These are phyloP conservation scores for Miltochrista miniata DNA, from an alignment of 2,888 invertebrate species.

Conservation along the genomic window DNA sequence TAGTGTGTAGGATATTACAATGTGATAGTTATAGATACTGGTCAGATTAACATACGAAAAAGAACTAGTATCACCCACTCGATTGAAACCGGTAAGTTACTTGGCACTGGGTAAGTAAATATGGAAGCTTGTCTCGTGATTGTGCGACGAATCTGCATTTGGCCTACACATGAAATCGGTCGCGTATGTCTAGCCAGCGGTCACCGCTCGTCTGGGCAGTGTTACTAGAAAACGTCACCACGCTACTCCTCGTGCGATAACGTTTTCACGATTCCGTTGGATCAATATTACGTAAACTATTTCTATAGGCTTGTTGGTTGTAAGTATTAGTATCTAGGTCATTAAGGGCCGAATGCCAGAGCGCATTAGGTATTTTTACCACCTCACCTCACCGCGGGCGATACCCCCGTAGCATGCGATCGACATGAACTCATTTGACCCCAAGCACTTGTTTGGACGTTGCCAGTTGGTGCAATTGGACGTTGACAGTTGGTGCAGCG, in stretches of 20 bases:
- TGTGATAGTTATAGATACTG: constrained; percentile 57
- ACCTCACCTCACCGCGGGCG: too few relatives aligned
- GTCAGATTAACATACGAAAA: constrained; percentile 66
- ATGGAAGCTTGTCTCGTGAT: constrained; percentile 76
- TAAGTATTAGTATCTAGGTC: constrained; percentile 23
- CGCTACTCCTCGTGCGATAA: constrained; percentile 16
- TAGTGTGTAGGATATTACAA: constrained; percentile 41
- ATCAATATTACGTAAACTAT: constrained; percentile 41
- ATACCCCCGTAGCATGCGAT: too few relatives aligned
- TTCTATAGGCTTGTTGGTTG: constrained; percentile 13
- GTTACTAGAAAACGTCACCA: constrained; percentile 9
- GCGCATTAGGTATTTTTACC: too few relatives aligned
- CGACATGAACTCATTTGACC: too few relatives aligned
- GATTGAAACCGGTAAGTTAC: constrained; percentile 73
- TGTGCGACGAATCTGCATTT: constrained; percentile 74
- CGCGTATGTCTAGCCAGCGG: constrained; percentile 11
- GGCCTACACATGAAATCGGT: constrained; percentile 64
- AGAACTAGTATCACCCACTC: constrained; percentile 74
- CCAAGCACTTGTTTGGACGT: too few relatives aligned
- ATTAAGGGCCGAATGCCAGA: too few relatives aligned
- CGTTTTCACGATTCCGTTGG: constrained; percentile 27
- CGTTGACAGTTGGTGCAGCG: too few relatives aligned
- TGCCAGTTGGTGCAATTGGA: too few relatives aligned
- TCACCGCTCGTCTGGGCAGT: constrained; percentile 7
- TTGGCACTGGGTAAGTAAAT: constrained; percentile 74